phyloP scores from a whole-genome alignment of 2,113 vertebrate species.

The Platichthys flesus region DNA sequence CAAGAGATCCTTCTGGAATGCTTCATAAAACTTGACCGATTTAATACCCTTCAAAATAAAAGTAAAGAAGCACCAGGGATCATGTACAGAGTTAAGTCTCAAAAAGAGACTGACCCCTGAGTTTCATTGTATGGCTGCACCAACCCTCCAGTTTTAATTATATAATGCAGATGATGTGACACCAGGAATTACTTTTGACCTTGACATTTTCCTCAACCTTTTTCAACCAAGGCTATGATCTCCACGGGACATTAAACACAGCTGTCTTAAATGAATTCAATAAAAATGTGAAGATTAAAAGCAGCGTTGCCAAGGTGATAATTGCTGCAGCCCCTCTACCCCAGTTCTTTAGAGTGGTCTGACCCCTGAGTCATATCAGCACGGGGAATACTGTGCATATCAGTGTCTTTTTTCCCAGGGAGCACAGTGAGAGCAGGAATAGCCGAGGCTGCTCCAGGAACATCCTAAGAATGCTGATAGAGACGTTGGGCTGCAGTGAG shows the following conservation, averaged over 20 bases:
- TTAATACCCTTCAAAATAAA: slow-evolving; percentile 61
- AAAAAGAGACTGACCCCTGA: slow-evolving; percentile 29
- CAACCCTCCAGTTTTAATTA: slow-evolving; percentile 57
- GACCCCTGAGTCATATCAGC: slow-evolving; percentile 20
- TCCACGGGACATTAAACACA: slow-evolving; percentile 30
- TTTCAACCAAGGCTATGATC: slow-evolving; percentile 21
- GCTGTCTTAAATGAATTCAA: slow-evolving; percentile 30
- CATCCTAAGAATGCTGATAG: slow-evolving; percentile 58
- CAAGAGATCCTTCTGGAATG: slow-evolving; percentile 55
- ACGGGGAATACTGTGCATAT: slow-evolving; percentile 26
- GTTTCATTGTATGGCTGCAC: slow-evolving; percentile 36
- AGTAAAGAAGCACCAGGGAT: slow-evolving; percentile 49
- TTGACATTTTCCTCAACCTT: slow-evolving; percentile 43
- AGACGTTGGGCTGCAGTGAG: slow-evolving; percentile 40
- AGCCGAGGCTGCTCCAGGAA: slow-evolving; percentile 20
- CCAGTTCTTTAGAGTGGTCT: slow-evolving; percentile 2
- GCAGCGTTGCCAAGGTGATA: slow-evolving; percentile 19
- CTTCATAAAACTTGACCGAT: slow-evolving; percentile 59
- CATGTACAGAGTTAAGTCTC: slow-evolving; percentile 28
- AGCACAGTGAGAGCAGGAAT: slow-evolving; percentile 42
- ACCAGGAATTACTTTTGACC: slow-evolving; percentile 52
- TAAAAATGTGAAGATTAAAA: slow-evolving; percentile 31
- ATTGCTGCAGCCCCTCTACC: slow-evolving; percentile 4
- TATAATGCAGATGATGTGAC: slow-evolving; percentile 43
- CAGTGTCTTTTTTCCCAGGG: slow-evolving; percentile 8